Evolutionary conservation across 2,113 vertebrate species (phyloP).

Genomic region (Silurus asotus): DNA sequence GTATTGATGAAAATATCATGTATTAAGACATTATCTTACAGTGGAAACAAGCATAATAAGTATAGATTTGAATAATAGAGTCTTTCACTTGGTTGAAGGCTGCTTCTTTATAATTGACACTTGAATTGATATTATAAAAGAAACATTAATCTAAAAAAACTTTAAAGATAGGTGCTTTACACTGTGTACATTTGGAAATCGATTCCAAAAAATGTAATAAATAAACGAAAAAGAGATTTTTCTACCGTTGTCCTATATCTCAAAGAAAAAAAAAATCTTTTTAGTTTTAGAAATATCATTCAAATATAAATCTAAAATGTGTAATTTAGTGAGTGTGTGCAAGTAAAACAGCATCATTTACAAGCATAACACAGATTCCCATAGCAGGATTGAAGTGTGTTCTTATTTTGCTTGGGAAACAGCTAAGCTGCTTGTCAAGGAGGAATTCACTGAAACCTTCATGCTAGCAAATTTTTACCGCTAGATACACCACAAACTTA

Average conservation of each 20-base stretch:
- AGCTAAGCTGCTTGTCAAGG: not conserved
- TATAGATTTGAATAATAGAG: not conserved
- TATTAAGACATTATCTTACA: not conserved
- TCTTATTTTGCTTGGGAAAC: conserved; percentile 24
- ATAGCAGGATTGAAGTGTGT: conserved; percentile 38
- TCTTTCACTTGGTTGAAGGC: too few species aligned
- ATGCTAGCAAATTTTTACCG: not conserved
- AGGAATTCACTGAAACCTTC: not conserved
- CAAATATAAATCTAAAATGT: conserved; percentile 18
- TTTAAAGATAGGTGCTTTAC: not conserved
- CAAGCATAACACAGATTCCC: conserved; percentile 43
- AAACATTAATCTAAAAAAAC: not conserved
- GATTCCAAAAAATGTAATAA: too few species aligned
- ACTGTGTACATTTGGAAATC: not conserved
- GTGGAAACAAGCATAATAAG: not conserved
- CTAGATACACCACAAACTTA: not conserved
- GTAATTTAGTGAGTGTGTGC: not conserved
- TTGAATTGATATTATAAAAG: not conserved
- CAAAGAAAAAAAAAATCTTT: too few species aligned
- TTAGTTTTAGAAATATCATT: not conserved
- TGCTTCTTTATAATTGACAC: not conserved
- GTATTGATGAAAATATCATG: too few species aligned
- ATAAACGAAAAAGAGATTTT: too few species aligned
- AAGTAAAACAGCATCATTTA: conserved; percentile 47
- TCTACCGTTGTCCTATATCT: too few species aligned